Evolutionary conservation across 2,113 vertebrate species (phyloP).

Genomic region (Marmota monax): DNA sequence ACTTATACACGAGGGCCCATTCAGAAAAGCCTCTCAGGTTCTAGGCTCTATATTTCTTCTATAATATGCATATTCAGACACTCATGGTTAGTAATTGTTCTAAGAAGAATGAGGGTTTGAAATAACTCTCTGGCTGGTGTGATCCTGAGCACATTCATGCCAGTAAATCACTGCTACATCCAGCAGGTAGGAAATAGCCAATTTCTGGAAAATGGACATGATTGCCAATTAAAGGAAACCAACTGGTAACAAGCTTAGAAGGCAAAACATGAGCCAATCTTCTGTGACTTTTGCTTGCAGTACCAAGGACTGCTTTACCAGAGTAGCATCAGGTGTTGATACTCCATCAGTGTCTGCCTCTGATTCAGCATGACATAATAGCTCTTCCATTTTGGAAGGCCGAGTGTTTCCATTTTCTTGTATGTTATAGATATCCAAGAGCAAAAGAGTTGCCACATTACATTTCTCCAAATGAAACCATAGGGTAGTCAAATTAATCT

Average conservation of each 20-base stretch:
- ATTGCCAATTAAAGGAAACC: conserved; percentile 42
- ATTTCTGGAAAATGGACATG: conserved; percentile 41
- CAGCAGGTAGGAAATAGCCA: conserved; percentile 36
- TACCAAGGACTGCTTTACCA: background rate
- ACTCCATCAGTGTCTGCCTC: conserved; percentile 1
- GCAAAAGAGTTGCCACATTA: conserved; percentile 47
- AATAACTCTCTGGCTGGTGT: background rate
- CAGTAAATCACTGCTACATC: background rate
- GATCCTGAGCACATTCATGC: background rate
- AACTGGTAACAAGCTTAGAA: conserved; percentile 32
- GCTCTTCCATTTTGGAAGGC: conserved; percentile 32
- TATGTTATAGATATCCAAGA: conserved; percentile 32
- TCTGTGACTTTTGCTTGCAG: conserved; percentile 15
- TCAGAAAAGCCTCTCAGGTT: conserved; percentile 24
- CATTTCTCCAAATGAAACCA: conserved; percentile 67
- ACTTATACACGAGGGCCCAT: background rate
- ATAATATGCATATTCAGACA: background rate
- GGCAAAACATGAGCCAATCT: background rate
- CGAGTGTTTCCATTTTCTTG: conserved; percentile 42
- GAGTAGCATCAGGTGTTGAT: conserved; percentile 5
- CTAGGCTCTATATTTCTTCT: background rate
- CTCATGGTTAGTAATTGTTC: background rate
- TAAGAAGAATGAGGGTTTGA: background rate
- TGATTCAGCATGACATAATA: conserved; percentile 36
- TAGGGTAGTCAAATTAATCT: conserved; percentile 49